These are phyloP conservation scores for Salmo trutta DNA, from an alignment of 2,797 vertebrate species.

Conservation along the genomic window DNA sequence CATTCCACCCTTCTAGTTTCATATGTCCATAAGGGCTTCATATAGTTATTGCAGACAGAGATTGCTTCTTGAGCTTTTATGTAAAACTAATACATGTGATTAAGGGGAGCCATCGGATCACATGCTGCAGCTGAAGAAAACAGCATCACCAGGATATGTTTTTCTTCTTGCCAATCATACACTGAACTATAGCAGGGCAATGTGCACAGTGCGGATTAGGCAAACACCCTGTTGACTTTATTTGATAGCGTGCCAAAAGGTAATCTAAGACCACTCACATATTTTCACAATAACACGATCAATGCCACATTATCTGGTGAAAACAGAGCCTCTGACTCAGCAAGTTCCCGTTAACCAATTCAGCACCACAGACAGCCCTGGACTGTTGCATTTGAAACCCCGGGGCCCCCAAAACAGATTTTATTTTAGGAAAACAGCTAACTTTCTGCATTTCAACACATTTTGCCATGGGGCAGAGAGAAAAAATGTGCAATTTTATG, in stretches of 20 bases:
- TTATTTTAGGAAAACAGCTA: no score
- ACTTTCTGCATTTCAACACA: no score
- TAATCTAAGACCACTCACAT: constrained; percentile 28
- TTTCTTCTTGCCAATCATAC: neutral
- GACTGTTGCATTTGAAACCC: no score
- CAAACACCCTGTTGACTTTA: neutral
- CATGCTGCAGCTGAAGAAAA: neutral
- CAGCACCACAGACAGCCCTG: constrained; percentile 10
- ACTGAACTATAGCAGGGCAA: neutral
- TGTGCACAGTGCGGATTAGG: neutral
- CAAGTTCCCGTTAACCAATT: constrained; percentile 45
- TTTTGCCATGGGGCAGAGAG: no score
- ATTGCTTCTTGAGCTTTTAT: neutral
- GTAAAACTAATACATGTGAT: neutral
- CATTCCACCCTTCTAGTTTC: neutral
- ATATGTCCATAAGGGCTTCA: neutral
- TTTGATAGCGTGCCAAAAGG: constrained; percentile 9
- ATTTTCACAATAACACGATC: constrained; percentile 31
- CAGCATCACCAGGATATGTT: neutral
- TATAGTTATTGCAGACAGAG: neutral
- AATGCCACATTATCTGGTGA: constrained; percentile 39
- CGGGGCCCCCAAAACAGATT: no score
- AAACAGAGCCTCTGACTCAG: constrained; percentile 54
- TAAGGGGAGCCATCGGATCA: neutral
- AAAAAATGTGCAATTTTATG: no score